Conservation (phyloP, 2,113 vertebrate species). For the Aphyosemion australe region DNA sequence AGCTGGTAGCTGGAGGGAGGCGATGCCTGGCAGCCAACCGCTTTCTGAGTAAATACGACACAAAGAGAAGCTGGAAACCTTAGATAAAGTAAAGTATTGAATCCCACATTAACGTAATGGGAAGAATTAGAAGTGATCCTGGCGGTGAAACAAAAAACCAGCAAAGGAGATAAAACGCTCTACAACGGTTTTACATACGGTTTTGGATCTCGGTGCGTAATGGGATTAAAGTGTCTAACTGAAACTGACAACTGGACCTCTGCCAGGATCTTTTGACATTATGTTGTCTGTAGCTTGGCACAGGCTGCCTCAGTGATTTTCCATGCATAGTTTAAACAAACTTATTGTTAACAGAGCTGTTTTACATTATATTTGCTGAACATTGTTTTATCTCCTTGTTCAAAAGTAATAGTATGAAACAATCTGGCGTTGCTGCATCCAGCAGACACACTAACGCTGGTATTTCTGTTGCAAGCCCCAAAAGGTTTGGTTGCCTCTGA, state of each 20-base stretch:
- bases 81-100: conserved; percentile 5
- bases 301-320: conserved; percentile 50
- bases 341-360: conserved; percentile 54
- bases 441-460: background rate
- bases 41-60: conserved; percentile 26
- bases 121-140: background rate
- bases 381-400: conserved; percentile 42
- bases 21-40: conserved; percentile 17
- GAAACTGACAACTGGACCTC: conserved; percentile 39
- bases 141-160: conserved; percentile 16
- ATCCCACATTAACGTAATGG: conserved; percentile 1
- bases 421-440: background rate
- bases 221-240: conserved; percentile 52
- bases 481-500: conserved; percentile 12
- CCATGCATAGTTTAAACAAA: conserved; percentile 49
- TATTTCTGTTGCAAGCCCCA: conserved; percentile 7
- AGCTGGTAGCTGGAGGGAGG: background rate
- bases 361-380: conserved; percentile 49
- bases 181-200: conserved; percentile 18
- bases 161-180: conserved; percentile 27
- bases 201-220: conserved; percentile 44
- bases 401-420: conserved; percentile 13
- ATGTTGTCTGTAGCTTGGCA: conserved; percentile 45
- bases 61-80: conserved; percentile 20
- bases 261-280: conserved; percentile 52